Conservation (phyloP, 2,113 vertebrate genomes). For the Oncorhynchus nerka region DNA sequence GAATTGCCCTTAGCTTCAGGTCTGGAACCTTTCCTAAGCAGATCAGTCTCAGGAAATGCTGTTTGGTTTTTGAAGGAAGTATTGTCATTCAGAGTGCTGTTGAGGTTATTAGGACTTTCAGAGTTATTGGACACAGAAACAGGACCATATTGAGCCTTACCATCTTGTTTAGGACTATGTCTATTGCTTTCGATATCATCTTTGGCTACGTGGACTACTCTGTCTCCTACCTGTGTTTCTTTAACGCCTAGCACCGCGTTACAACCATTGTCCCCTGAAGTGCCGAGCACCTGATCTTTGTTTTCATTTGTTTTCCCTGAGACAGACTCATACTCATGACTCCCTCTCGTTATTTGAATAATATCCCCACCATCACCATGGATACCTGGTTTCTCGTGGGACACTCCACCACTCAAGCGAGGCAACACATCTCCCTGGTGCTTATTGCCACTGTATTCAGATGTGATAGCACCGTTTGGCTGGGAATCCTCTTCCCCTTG, state of each 20-base stretch:
- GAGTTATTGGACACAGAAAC: conserved; percentile 1
- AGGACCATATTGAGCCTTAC: conserved; percentile 1
- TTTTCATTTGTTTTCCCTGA: conserved; percentile 18
- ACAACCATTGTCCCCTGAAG: neutral
- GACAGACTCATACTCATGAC: conserved; percentile 13
- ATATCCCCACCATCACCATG: conserved; percentile 14
- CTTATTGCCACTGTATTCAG: conserved; percentile 1
- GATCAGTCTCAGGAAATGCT: neutral
- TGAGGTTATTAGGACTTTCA: neutral
- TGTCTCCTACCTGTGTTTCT: conserved; percentile 1
- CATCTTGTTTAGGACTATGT: conserved; percentile 6
- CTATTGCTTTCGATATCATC: conserved; percentile 41
- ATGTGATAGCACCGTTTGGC: neutral
- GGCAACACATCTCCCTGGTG: neutral
- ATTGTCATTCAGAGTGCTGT: neutral
- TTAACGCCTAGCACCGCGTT: neutral
- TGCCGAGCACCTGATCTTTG: neutral
- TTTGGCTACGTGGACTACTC: conserved; percentile 39
- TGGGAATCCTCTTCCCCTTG: neutral
- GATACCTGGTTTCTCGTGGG: conserved; percentile 12
- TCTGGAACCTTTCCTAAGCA: neutral
- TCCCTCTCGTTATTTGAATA: conserved; percentile 4
- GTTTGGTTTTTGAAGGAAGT: neutral
- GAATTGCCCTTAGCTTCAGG: neutral
- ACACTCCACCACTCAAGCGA: conserved; percentile 15